Base-by-base conservation (phyloP, 2,113 vertebrate genomes). In the Rhinolophus sinicus region DNA sequence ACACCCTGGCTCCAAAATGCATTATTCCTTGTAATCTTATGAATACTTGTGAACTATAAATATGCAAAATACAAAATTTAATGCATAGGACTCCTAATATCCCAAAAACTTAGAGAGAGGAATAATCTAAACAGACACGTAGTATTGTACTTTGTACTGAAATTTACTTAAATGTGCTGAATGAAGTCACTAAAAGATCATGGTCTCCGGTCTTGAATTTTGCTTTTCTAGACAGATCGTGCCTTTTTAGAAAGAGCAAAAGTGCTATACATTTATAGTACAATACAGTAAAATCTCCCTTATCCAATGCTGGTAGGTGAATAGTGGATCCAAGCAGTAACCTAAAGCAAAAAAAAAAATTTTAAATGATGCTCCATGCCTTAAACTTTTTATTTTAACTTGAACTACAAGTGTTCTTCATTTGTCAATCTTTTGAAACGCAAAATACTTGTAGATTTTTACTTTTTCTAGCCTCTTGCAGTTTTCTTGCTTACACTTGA, bases 371-470 rank as follows among this genome's bases (percentile, higher is more conserved):
- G 50, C 21, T 38, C 16, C 13, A 40, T 76, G 33, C 54, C 28
- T 93, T 64, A 35, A 80, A 30, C 2, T 38, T 96, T 76, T 40
- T n/a, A 84, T 47, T 89, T 94, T 80, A 88, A 64, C n/a, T 44
- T 85, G 35, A 69, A 65, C 21, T 85, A 26, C 24, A 78, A 78
- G 70, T 89, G 30, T 86, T 69, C 75, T 87, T 84, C 38, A 50
- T 77, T 95, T 82, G 52, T 33, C 69, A 67, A 21, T 81, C 35
- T 80, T 92, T 73, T 56, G 13, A 62, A 70, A 22, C 62, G 54
- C 28, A 97, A 88, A 96, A 96, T 82, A 72, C 2, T 52, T 94
- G 8, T 18, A 47, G 35, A 82, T 33, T 93, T 93, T 88, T 52
- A 88, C 8, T 26, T 69, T 88, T 89, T 82, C 30, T 28, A 76